Conservation (phyloP, 2,113 vertebrate species). For the Brachypteracias leptosomus region DNA sequence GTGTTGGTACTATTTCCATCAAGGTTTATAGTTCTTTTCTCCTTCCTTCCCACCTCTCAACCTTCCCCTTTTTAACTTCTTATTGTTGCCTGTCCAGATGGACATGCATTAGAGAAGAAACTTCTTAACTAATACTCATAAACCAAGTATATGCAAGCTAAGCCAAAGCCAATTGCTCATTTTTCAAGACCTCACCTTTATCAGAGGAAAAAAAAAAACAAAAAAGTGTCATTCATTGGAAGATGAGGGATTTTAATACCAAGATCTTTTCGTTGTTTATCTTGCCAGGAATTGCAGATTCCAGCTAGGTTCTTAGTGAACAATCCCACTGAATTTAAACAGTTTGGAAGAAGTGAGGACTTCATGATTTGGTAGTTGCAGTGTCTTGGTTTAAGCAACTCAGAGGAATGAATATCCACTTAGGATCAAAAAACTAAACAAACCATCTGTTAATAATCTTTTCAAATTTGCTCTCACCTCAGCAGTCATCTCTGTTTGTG, state of each 20-base stretch:
- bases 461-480: neutral
- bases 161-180: neutral
- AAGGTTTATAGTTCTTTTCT: neutral
- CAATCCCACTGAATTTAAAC: neutral
- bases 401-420: neutral
- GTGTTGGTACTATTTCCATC: neutral
- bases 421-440: neutral
- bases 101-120: neutral
- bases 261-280: neutral
- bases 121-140: neutral
- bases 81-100: neutral
- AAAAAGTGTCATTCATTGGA: neutral
- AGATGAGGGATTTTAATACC: neutral
- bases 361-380: neutral
- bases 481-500: neutral
- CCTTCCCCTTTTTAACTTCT: neutral
- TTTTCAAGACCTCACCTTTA: neutral
- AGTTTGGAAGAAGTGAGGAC: neutral
- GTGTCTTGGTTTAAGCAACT: neutral
- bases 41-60: neutral
- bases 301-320: neutral
- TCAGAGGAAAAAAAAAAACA: neutral
- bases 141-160: neutral
- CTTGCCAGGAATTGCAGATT: neutral
- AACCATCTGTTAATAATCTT: neutral